Conservation (phyloP, 2,888 invertebrate genomes). For the Prenolepis imparis region DNA sequence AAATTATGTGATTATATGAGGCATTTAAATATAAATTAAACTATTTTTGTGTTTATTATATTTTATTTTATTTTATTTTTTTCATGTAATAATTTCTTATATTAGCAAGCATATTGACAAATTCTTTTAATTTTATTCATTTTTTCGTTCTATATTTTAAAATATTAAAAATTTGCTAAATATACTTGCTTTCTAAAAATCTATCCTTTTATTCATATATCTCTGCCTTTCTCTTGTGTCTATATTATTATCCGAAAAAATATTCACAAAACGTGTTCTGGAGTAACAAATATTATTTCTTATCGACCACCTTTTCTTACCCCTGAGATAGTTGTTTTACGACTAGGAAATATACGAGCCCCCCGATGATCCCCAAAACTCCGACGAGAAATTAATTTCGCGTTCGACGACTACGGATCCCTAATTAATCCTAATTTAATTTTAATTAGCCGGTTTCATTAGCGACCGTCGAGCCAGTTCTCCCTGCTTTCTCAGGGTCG, state of each 20-base stretch:
- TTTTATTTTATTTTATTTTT: not conserved
- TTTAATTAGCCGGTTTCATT: conserved; percentile 60
- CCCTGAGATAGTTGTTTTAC: conserved; percentile 45
- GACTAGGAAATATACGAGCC: conserved; percentile 46
- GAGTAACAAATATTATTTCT: conserved; percentile 26
- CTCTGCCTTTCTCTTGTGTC: not conserved
- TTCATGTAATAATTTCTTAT: not conserved
- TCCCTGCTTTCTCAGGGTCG: conserved; percentile 44
- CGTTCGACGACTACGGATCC: conserved; percentile 62
- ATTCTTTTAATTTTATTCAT: not conserved
- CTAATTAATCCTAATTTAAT: conserved; percentile 73
- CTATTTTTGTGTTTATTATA: not conserved
- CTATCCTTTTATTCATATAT: not conserved
- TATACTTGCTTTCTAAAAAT: not conserved
- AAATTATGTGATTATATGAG: not conserved
- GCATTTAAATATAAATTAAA: not conserved
- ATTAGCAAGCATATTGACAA: not conserved
- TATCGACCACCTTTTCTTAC: not conserved
- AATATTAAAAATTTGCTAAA: conserved; percentile 6
- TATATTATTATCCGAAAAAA: not conserved
- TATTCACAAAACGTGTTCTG: not conserved
- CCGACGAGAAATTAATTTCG: conserved; percentile 68
- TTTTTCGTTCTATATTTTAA: not conserved
- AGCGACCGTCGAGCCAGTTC: conserved; percentile 42
- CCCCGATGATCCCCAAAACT: conserved; percentile 66